Evolutionary conservation across 2,797 vertebrate genomes (phyloP), one percentile per base, ranked within the genome.

Genomic region (Falco berigora): DNA sequence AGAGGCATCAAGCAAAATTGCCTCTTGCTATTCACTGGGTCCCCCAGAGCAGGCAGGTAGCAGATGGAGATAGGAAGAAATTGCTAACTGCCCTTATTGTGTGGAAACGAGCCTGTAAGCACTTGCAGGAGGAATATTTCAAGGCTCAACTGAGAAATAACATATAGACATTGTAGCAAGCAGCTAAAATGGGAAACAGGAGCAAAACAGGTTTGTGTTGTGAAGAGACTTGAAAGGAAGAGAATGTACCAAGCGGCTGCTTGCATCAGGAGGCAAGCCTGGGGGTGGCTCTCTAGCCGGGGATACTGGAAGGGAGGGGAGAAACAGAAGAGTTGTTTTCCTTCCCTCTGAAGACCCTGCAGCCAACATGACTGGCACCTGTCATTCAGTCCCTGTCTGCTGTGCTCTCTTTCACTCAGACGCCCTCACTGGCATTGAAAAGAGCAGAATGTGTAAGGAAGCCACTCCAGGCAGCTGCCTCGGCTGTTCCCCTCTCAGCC

Each of bases 51-150:
- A 83, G 94, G 90, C 95, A 97, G 93, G 95, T 96, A 97, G 94
- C 95, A 97, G 95, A 95, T 95, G 88, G 79, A 67, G 63, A 91
- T 46, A 20, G 82, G 40, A 93, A 79, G 86, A 94, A 95, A 96
- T 94, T 69, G 71, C 85, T 95, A 82, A 92, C 92, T 59, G 49
- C 42, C 38, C 52, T 88, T 64, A 88, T 90, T 96, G 91, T 94
- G 93, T 53, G 72, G 90, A 94, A 94, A 97, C 92, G 85, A 94
- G 81, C 84, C 90, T 49, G 69, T 4, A 3, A 87, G 86, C 93
- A 81, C 80, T 96, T 58, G 53, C 40, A 75, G 34, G 32, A 85
- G 25, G 14, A 92, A 49, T 40, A 78, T 86, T 89, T 93, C 89
- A 91, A 94, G 88, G 61, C 56, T 95, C 73, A 28, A 32, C 72